Conservation (phyloP, 2,113 vertebrate genomes). For the Notothenia rossii region DNA sequence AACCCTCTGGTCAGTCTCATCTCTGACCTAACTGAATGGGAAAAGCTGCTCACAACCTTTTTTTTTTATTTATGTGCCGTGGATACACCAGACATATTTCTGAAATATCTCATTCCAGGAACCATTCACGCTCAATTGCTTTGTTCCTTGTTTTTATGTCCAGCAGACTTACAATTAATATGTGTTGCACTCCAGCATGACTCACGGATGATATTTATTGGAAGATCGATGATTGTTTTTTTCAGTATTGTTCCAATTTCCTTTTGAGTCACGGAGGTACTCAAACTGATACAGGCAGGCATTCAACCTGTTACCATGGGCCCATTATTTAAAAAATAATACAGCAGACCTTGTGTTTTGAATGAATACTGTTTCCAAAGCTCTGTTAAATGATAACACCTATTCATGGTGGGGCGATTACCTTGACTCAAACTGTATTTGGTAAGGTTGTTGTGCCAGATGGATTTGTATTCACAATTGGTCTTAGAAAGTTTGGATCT, state of each 20-base stretch:
- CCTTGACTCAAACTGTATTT: constrained; percentile 2
- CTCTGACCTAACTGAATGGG: constrained; percentile 62
- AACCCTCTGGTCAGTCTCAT: constrained; percentile 76
- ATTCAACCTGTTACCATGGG: constrained; percentile 46
- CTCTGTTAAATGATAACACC: background rate
- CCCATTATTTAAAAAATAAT: constrained; percentile 37
- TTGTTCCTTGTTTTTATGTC: constrained; percentile 48
- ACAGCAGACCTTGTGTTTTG: constrained; percentile 21
- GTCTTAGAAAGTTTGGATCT: background rate
- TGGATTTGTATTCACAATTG: constrained; percentile 19
- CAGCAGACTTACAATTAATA: constrained; percentile 68
- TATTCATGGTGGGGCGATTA: background rate
- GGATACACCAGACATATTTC: background rate
- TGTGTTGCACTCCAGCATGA: constrained; percentile 61
- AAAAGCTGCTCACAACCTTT: constrained; percentile 49
- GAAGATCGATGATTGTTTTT: constrained; percentile 78
- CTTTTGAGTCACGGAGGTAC: constrained; percentile 71
- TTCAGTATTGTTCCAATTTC: constrained; percentile 79
- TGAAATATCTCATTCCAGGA: constrained; percentile 27
- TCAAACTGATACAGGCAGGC: constrained; percentile 48
- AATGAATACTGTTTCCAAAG: constrained; percentile 5
- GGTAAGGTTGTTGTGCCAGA: background rate
- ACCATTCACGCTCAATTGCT: constrained; percentile 11
- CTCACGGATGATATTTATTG: constrained; percentile 67
- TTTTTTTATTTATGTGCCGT: constrained; percentile 7